Evolutionary conservation across 2,888 invertebrate genomes (phyloP), one percentile per base, ranked within the genome.

Genomic region (Athalia rosae): DNA sequence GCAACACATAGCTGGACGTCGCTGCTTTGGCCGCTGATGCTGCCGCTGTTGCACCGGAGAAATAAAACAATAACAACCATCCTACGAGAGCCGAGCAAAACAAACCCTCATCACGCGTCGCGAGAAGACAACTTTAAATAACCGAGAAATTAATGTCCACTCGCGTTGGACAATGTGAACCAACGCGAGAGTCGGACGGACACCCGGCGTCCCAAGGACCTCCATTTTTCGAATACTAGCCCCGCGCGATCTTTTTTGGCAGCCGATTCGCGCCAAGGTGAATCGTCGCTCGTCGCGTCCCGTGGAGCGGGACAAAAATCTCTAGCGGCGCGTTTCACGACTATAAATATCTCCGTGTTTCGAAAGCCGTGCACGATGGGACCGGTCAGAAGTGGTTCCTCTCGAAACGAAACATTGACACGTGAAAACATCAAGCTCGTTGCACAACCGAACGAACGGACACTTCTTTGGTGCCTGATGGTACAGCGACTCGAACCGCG

Each of bases 111-210:
- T 28, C 28, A 28, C 28, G 53, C 11, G 67, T 15, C 28, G 53
- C 28, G 53, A 67, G 67, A 67, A 41, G 48, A 67, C 67, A 28
- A 67, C 67, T 67, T 48, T 15, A 53, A 28, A 67, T 48, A 67
- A 67, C 67, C 50, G 67, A 67, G 67, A 67, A 67, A 67, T 67
- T 67, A 67, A 67, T 67, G 67, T 53, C 50, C 28, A 67, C 50
- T 63, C 64, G 63, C 62, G 62, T 43, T n/a, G 15, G 45, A 64
- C 63, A 47, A 64, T 13, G 61, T 15, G n/a, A 58, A 58, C 59
- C 63, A 15, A 15, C 15, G n/a, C 4, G 53, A n/a, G 9, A n/a
- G n/a, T 53, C 2, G 28, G 28, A 28, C 2, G 28, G 28, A 28
- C 28, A 28, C 28, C 28, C 28, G 28, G 28, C 28, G 28, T 28